Evolutionary conservation across 2,888 invertebrate species (phyloP), one percentile per base, ranked within the genome.

Genomic region (Thecophora atra): DNA sequence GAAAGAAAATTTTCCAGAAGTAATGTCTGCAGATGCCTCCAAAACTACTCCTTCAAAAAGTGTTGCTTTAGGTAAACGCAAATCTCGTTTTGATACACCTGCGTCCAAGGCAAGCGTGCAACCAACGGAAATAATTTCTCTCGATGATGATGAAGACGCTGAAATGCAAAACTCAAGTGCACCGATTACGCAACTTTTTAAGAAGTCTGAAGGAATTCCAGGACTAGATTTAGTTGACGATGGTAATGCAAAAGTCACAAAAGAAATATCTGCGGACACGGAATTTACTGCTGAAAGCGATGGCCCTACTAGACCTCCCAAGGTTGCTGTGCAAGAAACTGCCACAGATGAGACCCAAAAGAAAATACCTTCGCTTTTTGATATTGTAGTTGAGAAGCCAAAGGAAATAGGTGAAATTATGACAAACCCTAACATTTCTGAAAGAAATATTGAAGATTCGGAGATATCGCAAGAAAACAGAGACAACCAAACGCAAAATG

Each of bases 161-260:
- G 17, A 19, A 5, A 3, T 44, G 24, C 30, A 19, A 5, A 42
- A 64, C 30, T 72, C 63, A 8, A 51, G 60, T 42, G 75, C 64
- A 3, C 72, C 68, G 7, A 80, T 84, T 73, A 77, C 79, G 15
- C 82, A 80, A 54, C 79, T 86, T 5, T 83, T 86, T 66, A 82
- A 82, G 70, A 80, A 81, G 73, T 78, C 72, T 15, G 83, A 79
- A 54, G 91, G 90, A 56, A 93, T 93, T 80, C 93, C 93, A 13
- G 93, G 93, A 0, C 87, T 93, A 72, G 93, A 93, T 88, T 88
- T 93, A 73, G 90, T 92, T 5, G 81, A 77, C 73, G 87, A 88
- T 58, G 85, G 86, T 56, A 74, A 75, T 5, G 68, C 75, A 19
- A 72, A 74, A 81, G 78, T 75, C 28, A 75, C 28, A 58, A 64